Evolutionary conservation across 2,113 vertebrate species (phyloP).

Genomic region (Promerops cafer): DNA sequence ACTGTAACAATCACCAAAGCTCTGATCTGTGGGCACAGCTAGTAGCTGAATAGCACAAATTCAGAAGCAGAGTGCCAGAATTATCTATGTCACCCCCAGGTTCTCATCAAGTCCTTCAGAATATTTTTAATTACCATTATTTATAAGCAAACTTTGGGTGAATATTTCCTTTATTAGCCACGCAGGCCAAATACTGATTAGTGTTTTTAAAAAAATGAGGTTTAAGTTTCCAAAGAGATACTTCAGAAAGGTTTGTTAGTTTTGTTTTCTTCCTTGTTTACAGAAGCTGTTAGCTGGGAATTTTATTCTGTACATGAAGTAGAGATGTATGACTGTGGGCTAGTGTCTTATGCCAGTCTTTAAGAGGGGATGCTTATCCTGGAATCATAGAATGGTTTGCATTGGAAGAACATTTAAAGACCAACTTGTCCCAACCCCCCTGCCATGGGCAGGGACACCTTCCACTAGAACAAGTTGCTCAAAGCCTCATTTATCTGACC

Average conservation of each 20-base stretch:
- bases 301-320: neutral
- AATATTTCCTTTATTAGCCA: neutral
- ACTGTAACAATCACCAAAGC: neutral
- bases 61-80: neutral
- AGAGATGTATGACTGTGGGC: neutral
- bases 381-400: neutral
- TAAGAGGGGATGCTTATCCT: neutral
- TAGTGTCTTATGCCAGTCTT: neutral
- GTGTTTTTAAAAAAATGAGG: neutral
- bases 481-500: neutral
- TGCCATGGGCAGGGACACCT: neutral
- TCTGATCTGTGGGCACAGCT: neutral
- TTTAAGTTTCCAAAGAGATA: neutral
- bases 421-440: fast-evolving
- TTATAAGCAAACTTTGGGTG: neutral
- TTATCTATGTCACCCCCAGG: neutral
- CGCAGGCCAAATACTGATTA: neutral
- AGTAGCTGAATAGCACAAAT: neutral
- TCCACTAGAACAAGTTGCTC: neutral
- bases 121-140: neutral
- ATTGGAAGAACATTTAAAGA: neutral
- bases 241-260: neutral
- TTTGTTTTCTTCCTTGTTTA: neutral
- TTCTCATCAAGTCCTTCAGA: neutral
- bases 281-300: neutral